A percentile compares a stretch with the other conserved stretches of the same genome.
Evolutionary conservation across 1,140 invertebrate species (phyloP).

Genomic region (Zeugodacus cucurbitae): DNA sequence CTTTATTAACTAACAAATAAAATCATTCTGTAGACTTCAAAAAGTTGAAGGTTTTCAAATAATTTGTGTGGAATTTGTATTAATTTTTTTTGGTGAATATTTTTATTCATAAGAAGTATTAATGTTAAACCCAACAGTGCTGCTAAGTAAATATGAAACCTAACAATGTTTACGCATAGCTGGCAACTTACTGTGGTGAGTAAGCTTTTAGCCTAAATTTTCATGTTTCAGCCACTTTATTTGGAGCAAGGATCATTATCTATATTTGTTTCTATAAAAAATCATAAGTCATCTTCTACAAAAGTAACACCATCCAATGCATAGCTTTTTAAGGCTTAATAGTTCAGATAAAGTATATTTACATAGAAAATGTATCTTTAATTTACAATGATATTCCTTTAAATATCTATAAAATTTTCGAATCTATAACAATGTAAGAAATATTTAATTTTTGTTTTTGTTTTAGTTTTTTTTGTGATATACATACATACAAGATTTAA

Average conservation of each 20-base stretch:
- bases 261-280: no score
- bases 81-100: no score
- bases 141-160: no score
- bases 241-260: no score
- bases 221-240: no score
- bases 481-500: conserved; percentile 15
- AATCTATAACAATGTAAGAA: conserved; percentile 40
- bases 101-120: no score
- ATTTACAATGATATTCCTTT: conserved; percentile 37
- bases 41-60: not conserved
- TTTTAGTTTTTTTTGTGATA: not conserved
- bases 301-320: no score
- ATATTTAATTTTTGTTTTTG: conserved; percentile 13
- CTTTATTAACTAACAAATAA: conserved; percentile 27
- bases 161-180: no score
- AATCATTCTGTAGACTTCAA: not conserved
- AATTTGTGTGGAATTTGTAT: not conserved
- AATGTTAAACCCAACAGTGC: no score
- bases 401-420: conserved; percentile 38
- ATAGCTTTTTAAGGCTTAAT: not conserved
- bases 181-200: no score
- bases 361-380: conserved; percentile 38
- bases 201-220: no score
- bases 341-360: conserved; percentile 34
- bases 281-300: no score